Evolutionary conservation across 2,797 vertebrate species (phyloP).

Genomic region (Lateolabrax maculatus): DNA sequence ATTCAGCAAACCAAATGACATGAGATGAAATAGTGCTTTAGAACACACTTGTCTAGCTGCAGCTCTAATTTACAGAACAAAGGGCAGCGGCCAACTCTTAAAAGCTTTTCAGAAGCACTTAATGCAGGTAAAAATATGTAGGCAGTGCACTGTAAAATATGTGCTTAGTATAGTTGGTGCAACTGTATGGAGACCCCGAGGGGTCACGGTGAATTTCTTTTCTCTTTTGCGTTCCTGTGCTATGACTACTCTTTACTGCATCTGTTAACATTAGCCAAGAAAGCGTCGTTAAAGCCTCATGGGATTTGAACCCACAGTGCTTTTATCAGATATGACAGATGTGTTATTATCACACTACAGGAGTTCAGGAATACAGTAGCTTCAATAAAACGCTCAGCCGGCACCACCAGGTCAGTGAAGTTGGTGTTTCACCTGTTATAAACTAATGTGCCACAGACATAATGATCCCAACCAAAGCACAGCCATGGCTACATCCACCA

Average conservation of each 20-base stretch:
- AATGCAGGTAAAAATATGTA: not conserved
- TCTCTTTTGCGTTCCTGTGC: not conserved
- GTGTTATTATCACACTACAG: too few relatives aligned
- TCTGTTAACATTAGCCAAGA: too few relatives aligned
- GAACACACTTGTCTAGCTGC: not conserved
- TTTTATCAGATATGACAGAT: too few relatives aligned
- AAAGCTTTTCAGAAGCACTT: conserved; percentile 7
- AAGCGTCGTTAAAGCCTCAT: too few relatives aligned
- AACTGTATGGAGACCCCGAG: too few relatives aligned
- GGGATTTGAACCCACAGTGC: too few relatives aligned
- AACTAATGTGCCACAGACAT: not conserved
- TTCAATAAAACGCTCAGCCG: too few relatives aligned
- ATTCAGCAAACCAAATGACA: conserved; percentile 2
- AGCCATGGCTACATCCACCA: not conserved
- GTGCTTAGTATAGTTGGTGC: not conserved
- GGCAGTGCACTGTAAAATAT: not conserved
- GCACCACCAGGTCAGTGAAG: not conserved
- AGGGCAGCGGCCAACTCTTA: not conserved
- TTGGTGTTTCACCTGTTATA: too few relatives aligned
- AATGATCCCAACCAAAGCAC: not conserved
- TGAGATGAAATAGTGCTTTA: not conserved
- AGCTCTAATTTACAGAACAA: conserved; percentile 2
- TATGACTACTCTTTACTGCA: not conserved
- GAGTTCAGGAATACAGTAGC: too few relatives aligned
- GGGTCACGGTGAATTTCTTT: not conserved